Percentiles rank a stretch among this genome's conserved stretches.
These are phyloP conservation scores for Chrysolina oricalcia DNA, from an alignment of 2,888 invertebrate genomes.

Conservation along the genomic window DNA sequence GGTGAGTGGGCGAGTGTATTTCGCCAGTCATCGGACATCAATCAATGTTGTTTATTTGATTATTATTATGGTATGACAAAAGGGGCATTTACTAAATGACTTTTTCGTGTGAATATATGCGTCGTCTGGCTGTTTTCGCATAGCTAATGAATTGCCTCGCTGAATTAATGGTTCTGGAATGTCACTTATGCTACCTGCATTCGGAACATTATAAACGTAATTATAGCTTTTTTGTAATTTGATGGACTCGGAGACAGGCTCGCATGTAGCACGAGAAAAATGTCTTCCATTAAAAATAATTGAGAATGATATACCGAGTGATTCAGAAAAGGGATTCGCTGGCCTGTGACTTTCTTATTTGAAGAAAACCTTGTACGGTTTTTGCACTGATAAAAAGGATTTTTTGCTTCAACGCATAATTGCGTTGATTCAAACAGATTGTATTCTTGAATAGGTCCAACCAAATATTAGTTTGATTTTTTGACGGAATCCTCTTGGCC, in stretches of 20 bases:
- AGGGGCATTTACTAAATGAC: conserved; percentile 9
- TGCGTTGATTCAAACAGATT: no score
- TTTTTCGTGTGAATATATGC: conserved; percentile 3
- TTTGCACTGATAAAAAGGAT: no score
- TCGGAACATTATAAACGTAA: conserved; percentile 7
- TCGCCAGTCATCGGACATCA: conserved; percentile 15
- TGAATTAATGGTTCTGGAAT: background rate
- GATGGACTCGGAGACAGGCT: background rate
- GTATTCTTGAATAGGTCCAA: no score
- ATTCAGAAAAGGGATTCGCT: no score
- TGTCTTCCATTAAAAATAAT: background rate
- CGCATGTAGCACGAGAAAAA: background rate
- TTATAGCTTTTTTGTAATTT: background rate
- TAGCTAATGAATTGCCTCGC: background rate
- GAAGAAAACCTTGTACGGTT: no score
- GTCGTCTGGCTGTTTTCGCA: background rate
- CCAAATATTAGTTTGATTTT: no score
- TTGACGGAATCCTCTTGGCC: no score
- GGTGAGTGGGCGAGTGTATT: background rate
- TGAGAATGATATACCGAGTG: no score
- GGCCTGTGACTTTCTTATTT: background rate
- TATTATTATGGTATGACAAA: conserved; percentile 10
- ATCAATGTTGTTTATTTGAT: conserved; percentile 15
- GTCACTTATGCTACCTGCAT: conserved; percentile 1
- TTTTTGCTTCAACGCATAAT: no score